Evolutionary conservation across 2,797 vertebrate species (phyloP).

Genomic region (Periparus ater): DNA sequence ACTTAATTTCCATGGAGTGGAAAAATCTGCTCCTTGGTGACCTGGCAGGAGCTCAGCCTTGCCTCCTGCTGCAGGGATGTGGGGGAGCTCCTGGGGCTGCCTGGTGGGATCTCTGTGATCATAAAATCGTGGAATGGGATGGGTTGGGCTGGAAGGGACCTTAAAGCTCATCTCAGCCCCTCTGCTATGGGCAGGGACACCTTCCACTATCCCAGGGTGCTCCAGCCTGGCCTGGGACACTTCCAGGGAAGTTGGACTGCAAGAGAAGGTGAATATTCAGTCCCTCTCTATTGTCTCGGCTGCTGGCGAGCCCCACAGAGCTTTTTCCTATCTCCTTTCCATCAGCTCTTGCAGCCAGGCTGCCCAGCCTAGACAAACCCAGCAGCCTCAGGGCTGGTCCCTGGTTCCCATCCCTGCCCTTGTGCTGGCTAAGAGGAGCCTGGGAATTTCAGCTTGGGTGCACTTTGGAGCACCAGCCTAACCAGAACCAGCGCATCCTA

Average conservation of each 20-base stretch:
- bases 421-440: background rate
- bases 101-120: background rate
- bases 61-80: background rate
- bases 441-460: background rate
- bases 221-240: background rate
- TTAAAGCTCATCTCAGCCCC: background rate
- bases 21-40: background rate
- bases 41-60: background rate
- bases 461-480: background rate
- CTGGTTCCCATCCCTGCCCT: background rate
- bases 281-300: background rate
- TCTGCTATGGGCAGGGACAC: background rate
- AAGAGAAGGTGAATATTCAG: background rate
- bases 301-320: background rate
- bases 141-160: background rate
- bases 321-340: background rate
- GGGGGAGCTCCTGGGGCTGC: background rate
- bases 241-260: background rate
- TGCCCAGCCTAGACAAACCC: background rate
- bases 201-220: background rate
- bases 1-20: background rate
- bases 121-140: fast-evolving
- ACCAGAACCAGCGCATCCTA: background rate
- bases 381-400: background rate
- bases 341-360: background rate